Evolutionary conservation across 2,888 invertebrate genomes (phyloP).

Genomic region (Eulithis prunata): DNA sequence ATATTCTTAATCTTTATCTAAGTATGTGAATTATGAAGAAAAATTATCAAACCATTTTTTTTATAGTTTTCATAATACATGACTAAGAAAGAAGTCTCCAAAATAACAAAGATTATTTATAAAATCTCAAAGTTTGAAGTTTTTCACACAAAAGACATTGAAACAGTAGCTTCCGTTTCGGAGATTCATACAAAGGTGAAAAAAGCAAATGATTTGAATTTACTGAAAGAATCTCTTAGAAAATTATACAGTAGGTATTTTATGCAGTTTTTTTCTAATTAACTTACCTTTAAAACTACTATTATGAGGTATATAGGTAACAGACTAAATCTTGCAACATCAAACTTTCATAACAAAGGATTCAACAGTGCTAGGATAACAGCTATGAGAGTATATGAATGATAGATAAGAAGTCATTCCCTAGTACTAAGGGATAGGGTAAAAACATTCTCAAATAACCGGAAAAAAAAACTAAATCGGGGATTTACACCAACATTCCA

Average conservation of each 20-base stretch:
- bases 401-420: conserved; percentile 71
- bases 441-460: conserved; percentile 85
- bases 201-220: not conserved
- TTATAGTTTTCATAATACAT: no score
- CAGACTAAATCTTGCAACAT: conserved; percentile 71
- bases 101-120: no score
- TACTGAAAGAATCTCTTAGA: not conserved
- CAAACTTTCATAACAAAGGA: conserved; percentile 73
- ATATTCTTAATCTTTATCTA: no score
- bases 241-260: conserved; percentile 30
- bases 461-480: conserved; percentile 57
- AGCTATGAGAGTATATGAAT: conserved; percentile 76
- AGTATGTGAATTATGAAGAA: no score
- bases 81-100: no score
- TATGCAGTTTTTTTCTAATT: conserved; percentile 51
- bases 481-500: conserved; percentile 88
- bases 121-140: no score
- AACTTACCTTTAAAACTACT: conserved; percentile 62
- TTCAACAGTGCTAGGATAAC: conserved; percentile 71
- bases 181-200: no score
- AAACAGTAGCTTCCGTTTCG: not conserved
- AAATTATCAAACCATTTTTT: no score
- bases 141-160: no score
- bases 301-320: conserved; percentile 50
- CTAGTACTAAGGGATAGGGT: conserved; percentile 74